These are phyloP conservation scores for Hippoglossus hippoglossus DNA, from an alignment of 2,797 vertebrate species.

Conservation along the genomic window DNA sequence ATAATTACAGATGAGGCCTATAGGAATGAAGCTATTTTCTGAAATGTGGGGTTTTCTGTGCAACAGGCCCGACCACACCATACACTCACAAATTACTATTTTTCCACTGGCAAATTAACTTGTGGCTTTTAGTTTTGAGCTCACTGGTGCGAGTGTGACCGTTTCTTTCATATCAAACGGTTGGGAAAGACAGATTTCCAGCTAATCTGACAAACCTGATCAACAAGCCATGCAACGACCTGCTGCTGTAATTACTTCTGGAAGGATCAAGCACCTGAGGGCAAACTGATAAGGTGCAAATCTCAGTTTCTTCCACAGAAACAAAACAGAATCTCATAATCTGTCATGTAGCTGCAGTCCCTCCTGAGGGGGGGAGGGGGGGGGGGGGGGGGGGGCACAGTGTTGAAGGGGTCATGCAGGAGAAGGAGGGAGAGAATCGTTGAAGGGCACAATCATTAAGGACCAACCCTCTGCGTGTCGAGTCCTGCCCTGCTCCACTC, in stretches of 20 bases:
- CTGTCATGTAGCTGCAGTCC: constrained; percentile 5
- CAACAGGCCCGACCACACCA: constrained; percentile 43
- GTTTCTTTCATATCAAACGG: constrained; percentile 15
- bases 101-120: constrained; percentile 48
- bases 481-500: constrained; percentile 66
- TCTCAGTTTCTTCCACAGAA: constrained; percentile 35
- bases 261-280: not conserved
- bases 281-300: constrained; percentile 20
- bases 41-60: constrained; percentile 50
- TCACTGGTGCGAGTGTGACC: not conserved
- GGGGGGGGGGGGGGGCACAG: not conserved
- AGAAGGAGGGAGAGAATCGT: constrained; percentile 34
- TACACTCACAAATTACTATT: constrained; percentile 36
- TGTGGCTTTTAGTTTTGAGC: constrained; percentile 21
- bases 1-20: constrained; percentile 66
- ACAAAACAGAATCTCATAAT: constrained; percentile 8
- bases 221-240: constrained; percentile 11
- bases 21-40: constrained; percentile 54
- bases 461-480: constrained; percentile 71
- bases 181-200: not conserved
- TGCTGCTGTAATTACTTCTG: no score
- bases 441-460: constrained; percentile 38
- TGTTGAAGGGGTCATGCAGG: constrained; percentile 14
- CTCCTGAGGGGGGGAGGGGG: not conserved
- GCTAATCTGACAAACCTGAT: constrained; percentile 52